Evolutionary conservation across 2,888 invertebrate genomes (phyloP).

Genomic region (Limnephilus lunatus): DNA sequence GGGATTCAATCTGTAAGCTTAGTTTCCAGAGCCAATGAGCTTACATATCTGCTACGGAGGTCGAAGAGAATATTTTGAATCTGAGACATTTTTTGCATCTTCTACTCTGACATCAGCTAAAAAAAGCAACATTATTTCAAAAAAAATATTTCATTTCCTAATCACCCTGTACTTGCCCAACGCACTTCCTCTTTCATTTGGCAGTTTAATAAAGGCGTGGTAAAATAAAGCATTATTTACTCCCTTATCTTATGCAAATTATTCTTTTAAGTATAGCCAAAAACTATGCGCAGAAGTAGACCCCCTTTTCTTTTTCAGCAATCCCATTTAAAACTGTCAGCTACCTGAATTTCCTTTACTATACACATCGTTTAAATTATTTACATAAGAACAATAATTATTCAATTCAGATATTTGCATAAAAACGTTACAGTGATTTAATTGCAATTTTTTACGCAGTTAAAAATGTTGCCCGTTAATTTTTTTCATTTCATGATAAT

Average conservation of each 20-base stretch:
- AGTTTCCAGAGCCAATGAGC: too few relatives aligned
- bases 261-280: conserved; percentile 41
- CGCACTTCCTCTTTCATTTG: conserved; percentile 7
- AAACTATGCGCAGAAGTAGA: conserved; percentile 45
- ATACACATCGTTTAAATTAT: conserved; percentile 45
- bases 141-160: neutral
- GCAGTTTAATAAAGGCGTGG: conserved; percentile 16
- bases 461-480: neutral
- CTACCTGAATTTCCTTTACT: conserved; percentile 45
- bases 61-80: too few relatives aligned
- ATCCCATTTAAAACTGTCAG: conserved; percentile 33
- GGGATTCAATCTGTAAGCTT: too few relatives aligned
- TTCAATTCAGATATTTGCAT: neutral
- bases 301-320: conserved; percentile 25
- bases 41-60: too few relatives aligned
- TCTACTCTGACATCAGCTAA: neutral
- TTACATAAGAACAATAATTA: conserved; percentile 58
- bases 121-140: neutral
- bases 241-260: conserved; percentile 54
- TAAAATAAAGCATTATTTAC: conserved; percentile 28
- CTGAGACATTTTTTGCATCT: too few relatives aligned
- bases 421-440: neutral
- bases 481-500: neutral
- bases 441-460: neutral
- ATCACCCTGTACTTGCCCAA: neutral